Evolutionary conservation across 2,888 invertebrate species (phyloP), one percentile per base, ranked within the genome.

Genomic region (Agriopis marginaria): DNA sequence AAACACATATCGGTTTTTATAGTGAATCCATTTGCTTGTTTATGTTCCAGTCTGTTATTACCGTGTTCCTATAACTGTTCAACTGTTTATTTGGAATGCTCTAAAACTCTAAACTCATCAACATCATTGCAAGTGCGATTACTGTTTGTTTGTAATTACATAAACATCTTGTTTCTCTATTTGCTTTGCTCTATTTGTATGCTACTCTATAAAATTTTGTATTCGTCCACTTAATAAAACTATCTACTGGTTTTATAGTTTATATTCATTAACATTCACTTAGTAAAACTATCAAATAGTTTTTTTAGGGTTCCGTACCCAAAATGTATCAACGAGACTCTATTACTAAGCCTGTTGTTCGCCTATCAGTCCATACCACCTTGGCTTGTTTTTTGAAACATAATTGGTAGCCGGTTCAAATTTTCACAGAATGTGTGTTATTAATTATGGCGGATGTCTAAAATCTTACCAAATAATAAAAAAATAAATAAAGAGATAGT

Each of bases 1-100:
- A 67, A 88, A 86, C 82, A 84, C 85, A 85, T 87, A 89, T 89
- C 86, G 87, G 85, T 89, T 90, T 90, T 89, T 89, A 90, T 86
- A 82, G 84, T 75, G 79, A 84, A 85, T 82, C 82, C 82, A 80
- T 83, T 83, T 81, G 84, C 81, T 88, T 89, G 85, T 90, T 89
- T 90, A 87, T 86, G 77, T 82, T 80, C 81, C 77, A 76, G 80
- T 80, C 77, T 82, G 82, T 86, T 87, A 86, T 86, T 86, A 84
- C 85, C 45, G 67, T 72, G 79, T 80, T 80, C 77, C 85, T 85
- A 85, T 84, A 81, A 82, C 81, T 76, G 79, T 71, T 68, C 75
- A 79, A 74, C 54, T 86, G 86, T 89, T 87, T 88, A 83, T 85
- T 85, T 85, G 72, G 80, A 74, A 75, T 75, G 75, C 70, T 74